Conservation (phyloP, 2,113 vertebrate species). For the Sylvilagus bachmani region DNA sequence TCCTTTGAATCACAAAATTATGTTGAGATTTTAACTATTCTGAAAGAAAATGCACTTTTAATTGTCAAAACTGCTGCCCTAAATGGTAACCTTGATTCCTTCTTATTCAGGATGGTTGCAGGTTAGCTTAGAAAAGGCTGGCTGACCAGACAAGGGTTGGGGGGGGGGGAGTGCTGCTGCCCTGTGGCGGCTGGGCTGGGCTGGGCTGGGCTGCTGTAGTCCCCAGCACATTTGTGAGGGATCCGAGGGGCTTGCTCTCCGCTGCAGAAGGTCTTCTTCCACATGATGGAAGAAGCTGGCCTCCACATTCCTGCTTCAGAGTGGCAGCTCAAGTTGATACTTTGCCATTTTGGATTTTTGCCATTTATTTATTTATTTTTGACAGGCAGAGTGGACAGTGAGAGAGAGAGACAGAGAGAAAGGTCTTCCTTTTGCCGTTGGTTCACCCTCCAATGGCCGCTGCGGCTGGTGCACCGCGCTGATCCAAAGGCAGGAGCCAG, state of each 20-base stretch:
- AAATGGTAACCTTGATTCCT: background rate
- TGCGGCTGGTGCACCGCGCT: no score
- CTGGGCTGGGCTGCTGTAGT: background rate
- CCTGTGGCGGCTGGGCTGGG: no score
- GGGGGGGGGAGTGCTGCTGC: background rate
- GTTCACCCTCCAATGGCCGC: no score
- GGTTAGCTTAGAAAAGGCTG: background rate
- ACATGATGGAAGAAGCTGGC: background rate
- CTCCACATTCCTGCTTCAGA: background rate
- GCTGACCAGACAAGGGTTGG: background rate
- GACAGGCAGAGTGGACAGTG: no score
- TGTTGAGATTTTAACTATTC: background rate
- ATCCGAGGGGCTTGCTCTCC: background rate
- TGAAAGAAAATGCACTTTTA: background rate
- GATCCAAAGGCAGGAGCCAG: no score
- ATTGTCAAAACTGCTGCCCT: background rate
- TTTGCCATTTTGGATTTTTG: background rate
- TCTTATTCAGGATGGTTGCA: background rate
- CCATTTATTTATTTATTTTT: no score
- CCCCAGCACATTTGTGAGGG: background rate
- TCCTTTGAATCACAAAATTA: slow-evolving; percentile 4
- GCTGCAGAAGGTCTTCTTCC: background rate
- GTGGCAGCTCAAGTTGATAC: background rate
- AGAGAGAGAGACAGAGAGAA: no score
- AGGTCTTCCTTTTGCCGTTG: no score